phyloP scores from a whole-genome alignment of 2,888 invertebrate species.

The Lutraria lutraria region DNA sequence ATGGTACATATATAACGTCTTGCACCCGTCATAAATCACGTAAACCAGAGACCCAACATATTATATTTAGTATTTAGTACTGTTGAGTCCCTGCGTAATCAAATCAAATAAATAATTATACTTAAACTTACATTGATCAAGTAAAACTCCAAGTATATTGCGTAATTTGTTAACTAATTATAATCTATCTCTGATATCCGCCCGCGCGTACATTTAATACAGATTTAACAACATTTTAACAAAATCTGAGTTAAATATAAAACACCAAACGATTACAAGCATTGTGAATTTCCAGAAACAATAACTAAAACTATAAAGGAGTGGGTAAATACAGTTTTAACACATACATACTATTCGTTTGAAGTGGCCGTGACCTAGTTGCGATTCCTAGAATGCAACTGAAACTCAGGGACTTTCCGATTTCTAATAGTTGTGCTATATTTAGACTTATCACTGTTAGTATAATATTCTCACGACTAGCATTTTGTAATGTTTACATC shows the following conservation, averaged over 20 bases:
- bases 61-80: too few relatives aligned
- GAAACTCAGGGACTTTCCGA: conserved; percentile 47
- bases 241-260: conserved; percentile 1
- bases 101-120: too few relatives aligned
- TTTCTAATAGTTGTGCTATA: conserved; percentile 30
- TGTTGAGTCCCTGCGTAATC: too few relatives aligned
- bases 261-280: background rate
- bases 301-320: background rate
- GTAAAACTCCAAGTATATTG: background rate
- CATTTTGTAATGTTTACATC: background rate
- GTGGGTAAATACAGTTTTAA: background rate
- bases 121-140: too few relatives aligned
- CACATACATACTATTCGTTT: background rate
- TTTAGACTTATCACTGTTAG: background rate
- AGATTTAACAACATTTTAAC: background rate
- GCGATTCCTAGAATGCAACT: conserved; percentile 36
- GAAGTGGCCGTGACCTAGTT: conserved; percentile 29
- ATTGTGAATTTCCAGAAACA: conserved; percentile 9
- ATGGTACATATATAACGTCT: too few relatives aligned
- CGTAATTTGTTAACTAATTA: background rate
- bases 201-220: background rate
- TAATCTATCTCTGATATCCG: background rate
- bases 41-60: too few relatives aligned
- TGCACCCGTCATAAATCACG: too few relatives aligned
- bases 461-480: background rate